phyloP scores from a whole-genome alignment of 2,888 invertebrate species.

The Cancer borealis region DNA sequence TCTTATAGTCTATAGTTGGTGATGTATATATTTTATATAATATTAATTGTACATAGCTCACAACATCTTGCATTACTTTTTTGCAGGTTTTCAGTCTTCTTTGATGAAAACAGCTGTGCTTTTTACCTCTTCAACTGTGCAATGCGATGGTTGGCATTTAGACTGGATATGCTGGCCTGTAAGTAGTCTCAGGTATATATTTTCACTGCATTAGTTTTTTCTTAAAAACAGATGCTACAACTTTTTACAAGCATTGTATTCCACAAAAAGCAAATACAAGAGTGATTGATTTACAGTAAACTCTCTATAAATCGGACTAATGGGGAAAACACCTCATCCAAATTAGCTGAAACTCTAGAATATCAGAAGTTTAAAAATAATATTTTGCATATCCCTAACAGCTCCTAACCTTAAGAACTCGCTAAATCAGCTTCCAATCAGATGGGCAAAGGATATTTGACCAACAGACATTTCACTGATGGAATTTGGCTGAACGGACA shows the following conservation, averaged over 20 bases:
- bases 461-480: no score
- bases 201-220: constrained; percentile 26
- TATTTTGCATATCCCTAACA: no score
- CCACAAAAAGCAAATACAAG: no score
- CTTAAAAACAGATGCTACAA: background rate
- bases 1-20: background rate
- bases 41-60: background rate
- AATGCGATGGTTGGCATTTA: constrained; percentile 82
- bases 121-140: constrained; percentile 82
- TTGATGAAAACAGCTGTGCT: constrained; percentile 82
- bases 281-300: background rate
- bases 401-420: no score
- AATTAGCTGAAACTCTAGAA: no score
- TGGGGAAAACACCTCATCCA: no score
- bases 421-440: no score
- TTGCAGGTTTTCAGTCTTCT: constrained; percentile 81
- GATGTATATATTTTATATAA: background rate
- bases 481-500: no score
- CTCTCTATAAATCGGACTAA: no score
- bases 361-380: no score
- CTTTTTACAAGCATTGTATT: background rate
- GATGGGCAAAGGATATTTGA: no score
- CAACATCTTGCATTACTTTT: background rate
- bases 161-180: constrained; percentile 81
- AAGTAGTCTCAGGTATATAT: constrained; percentile 51